Evolutionary conservation across 2,113 vertebrate genomes (phyloP).

Genomic region (Austrofundulus limnaeus): DNA sequence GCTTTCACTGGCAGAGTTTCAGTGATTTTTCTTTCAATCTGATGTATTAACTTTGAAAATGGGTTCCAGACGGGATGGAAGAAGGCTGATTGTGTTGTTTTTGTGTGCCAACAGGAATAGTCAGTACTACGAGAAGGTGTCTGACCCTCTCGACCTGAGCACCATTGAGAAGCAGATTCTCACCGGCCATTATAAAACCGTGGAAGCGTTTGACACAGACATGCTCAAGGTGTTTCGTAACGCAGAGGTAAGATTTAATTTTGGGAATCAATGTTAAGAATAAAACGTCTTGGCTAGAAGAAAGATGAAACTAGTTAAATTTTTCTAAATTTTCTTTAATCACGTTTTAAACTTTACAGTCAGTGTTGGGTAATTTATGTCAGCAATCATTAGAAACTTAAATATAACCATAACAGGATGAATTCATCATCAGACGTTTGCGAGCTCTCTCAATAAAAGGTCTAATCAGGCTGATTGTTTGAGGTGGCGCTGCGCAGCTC

Average conservation of each 20-base stretch:
- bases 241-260: constrained; percentile 93
- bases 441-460: constrained; percentile 22
- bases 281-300: too few relatives aligned
- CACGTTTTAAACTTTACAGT: too few relatives aligned
- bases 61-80: not conserved
- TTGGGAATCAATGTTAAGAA: too few relatives aligned
- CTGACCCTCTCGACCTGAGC: constrained; percentile 91
- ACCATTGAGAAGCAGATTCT: constrained; percentile 98
- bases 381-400: not conserved
- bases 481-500: constrained; percentile 16
- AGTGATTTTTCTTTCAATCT: not conserved
- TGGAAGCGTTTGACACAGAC: constrained; percentile 95
- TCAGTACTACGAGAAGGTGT: constrained; percentile 98
- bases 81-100: constrained; percentile 9
- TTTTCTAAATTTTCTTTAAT: too few relatives aligned
- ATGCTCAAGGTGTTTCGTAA: constrained; percentile 99
- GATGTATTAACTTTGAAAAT: not conserved
- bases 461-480: constrained; percentile 38
- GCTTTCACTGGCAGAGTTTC: not conserved
- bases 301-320: too few relatives aligned
- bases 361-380: not conserved
- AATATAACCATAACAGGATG: not conserved
- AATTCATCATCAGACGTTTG: not conserved
- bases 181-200: constrained; percentile 94
- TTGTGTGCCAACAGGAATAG: constrained; percentile 81